These are phyloP conservation scores for Gasterosteus aculeatus DNA, from an alignment of 2,113 vertebrate genomes.

Conservation along the genomic window DNA sequence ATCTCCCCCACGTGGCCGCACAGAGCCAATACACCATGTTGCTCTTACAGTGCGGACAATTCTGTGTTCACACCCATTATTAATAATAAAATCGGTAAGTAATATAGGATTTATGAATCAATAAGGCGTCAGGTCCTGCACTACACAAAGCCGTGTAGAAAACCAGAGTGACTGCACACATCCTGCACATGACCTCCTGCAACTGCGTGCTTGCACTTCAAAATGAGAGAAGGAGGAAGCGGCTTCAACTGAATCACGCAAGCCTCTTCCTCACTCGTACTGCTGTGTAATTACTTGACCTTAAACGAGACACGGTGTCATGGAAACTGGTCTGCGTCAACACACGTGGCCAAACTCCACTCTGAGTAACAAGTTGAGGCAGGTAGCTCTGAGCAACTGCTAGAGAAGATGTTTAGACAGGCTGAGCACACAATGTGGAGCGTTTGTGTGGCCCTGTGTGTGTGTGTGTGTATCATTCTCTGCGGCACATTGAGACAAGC, in stretches of 20 bases:
- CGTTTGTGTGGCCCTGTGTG: not conserved
- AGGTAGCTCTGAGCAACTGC: slow-evolving; percentile 29
- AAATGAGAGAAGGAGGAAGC: not conserved
- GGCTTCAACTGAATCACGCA: slow-evolving; percentile 14
- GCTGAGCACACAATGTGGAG: slow-evolving; percentile 15
- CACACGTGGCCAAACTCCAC: not conserved
- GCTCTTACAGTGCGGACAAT: not conserved
- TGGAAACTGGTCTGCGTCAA: slow-evolving; percentile 10
- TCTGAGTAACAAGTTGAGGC: slow-evolving; percentile 48
- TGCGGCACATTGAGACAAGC: not conserved
- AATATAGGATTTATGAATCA: not conserved
- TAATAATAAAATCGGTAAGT: not conserved
- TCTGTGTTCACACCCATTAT: not conserved
- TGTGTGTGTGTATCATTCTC: slow-evolving; percentile 11
- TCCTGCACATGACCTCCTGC: not conserved
- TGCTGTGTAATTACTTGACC: not conserved
- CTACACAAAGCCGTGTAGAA: not conserved
- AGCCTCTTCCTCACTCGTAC: not conserved
- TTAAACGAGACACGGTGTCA: not conserved
- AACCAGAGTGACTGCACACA: not conserved
- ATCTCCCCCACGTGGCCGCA: slow-evolving; percentile 61
- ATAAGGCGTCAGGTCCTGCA: not conserved
- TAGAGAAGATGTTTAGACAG: slow-evolving; percentile 37
- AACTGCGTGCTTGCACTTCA: slow-evolving; percentile 6
- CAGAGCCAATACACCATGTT: slow-evolving; percentile 16